Evolutionary conservation across 2,113 vertebrate genomes (phyloP).

Genomic region (Tragelaphus scriptus): DNA sequence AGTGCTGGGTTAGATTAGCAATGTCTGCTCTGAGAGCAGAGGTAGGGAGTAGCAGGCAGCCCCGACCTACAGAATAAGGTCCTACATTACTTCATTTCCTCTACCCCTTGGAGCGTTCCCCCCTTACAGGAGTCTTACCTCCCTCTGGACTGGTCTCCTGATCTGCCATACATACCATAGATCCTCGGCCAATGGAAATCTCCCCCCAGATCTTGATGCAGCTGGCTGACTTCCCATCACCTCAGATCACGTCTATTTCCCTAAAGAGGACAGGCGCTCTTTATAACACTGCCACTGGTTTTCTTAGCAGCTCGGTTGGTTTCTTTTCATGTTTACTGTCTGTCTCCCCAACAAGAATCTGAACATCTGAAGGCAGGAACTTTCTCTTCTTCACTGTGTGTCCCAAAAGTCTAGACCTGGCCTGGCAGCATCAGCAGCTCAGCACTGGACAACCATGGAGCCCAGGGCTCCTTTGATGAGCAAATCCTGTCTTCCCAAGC

Average conservation of each 20-base stretch:
- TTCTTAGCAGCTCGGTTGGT: not conserved
- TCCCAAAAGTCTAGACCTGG: not conserved
- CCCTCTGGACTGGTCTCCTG: not conserved
- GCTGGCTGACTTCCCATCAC: not conserved
- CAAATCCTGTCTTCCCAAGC: not conserved
- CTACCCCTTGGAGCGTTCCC: not conserved
- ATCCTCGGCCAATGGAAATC: not conserved
- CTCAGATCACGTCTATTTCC: not conserved
- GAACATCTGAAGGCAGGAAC: not conserved
- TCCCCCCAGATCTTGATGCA: not conserved
- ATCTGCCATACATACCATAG: not conserved
- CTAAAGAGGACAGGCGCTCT: not conserved
- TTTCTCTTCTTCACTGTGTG: not conserved
- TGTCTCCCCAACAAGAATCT: not conserved
- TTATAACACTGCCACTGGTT: not conserved
- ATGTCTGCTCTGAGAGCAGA: not conserved
- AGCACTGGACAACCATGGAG: rapidly evolving
- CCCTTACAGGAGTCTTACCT: not conserved
- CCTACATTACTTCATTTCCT: not conserved
- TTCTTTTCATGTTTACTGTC: not conserved
- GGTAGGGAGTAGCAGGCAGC: not conserved
- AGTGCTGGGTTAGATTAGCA: not conserved
- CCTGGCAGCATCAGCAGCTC: not conserved
- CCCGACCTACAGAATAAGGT: not conserved
- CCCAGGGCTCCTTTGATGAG: not conserved